Conservation (phyloP, 2,113 vertebrate species). For the Peromyscus californicus region DNA sequence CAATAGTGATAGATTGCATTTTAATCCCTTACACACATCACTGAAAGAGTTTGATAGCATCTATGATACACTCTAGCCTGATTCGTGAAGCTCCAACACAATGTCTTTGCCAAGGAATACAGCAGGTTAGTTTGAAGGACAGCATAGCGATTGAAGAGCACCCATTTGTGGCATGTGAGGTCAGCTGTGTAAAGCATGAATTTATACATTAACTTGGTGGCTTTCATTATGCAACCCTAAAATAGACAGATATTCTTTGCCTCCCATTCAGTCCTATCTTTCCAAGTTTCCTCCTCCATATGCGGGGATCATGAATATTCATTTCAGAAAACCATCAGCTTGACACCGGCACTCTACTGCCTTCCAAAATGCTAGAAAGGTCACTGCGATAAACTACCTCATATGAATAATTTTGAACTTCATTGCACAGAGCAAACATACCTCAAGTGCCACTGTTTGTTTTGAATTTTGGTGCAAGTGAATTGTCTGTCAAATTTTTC, state of each 20-base stretch:
- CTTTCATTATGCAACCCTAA: constrained; percentile 67
- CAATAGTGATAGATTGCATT: constrained; percentile 37
- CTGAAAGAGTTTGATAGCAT: neutral
- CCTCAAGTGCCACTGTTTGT: neutral
- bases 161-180: constrained; percentile 71
- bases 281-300: neutral
- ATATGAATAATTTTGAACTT: neutral
- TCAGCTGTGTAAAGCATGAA: constrained; percentile 57
- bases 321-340: constrained; percentile 19
- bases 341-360: neutral
- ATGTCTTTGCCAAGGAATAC: constrained; percentile 43
- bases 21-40: neutral
- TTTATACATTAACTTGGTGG: constrained; percentile 54
- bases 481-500: neutral
- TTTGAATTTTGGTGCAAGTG: neutral
- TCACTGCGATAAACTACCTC: neutral
- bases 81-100: neutral
- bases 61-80: neutral
- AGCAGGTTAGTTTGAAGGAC: neutral
- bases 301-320: constrained; percentile 57
- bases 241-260: constrained; percentile 55
- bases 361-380: neutral
- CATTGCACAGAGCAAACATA: neutral
- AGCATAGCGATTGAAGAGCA: neutral
- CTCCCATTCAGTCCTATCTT: neutral